Evolutionary conservation across 2,888 invertebrate genomes (phyloP), one percentile per base, ranked within the genome.

Genomic region (Balanococcus diminutus): DNA sequence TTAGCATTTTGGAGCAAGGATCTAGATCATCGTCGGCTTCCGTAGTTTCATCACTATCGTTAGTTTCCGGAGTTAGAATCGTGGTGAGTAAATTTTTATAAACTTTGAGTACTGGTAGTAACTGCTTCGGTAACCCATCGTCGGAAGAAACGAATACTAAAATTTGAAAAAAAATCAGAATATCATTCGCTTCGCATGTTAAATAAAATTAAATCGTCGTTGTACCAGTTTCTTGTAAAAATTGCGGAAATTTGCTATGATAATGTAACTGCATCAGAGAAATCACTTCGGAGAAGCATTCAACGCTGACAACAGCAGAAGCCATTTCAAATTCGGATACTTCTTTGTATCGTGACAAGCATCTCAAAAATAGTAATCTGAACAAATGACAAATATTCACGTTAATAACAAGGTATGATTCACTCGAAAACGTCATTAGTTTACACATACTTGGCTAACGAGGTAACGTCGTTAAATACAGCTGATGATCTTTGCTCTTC

Each of bases 271-370:
- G 79, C 25, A 88, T 83, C n/a, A 88, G 46, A 61, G 88, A 84
- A 88, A 92, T 79, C 1, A 88, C 51, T 85, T 88, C 88, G 16
- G 88, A 88, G 67, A 88, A 94, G 88, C 93, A 91, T 88, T 94
- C 94, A 22, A 93, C 87, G 84, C 92, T 92, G 1, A 91, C 89
- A 82, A 92, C 88, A 0, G 92, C 91, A 0, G 92, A 91, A 79
- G 90, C 90, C 51, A 91, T 91, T 87, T 94, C 93, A 88, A 93
- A 93, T 67, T 91, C 91, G 22, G 91, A 90, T 88, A 93, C 90
- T 25, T 92, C 91, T 87, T 91, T 90, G 87, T 93, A 91, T 86
- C 89, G 87, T 39, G 87, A 86, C n/a, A 91, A 67, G 1, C 90
- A 88, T 6, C 89, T 83, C 82, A 89, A 88, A 81, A 90, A 90